Percentiles rank a stretch among this genome's conserved stretches.
Evolutionary conservation across 2,797 vertebrate genomes (phyloP).

Genomic region (Scomberomorus guttatus): DNA sequence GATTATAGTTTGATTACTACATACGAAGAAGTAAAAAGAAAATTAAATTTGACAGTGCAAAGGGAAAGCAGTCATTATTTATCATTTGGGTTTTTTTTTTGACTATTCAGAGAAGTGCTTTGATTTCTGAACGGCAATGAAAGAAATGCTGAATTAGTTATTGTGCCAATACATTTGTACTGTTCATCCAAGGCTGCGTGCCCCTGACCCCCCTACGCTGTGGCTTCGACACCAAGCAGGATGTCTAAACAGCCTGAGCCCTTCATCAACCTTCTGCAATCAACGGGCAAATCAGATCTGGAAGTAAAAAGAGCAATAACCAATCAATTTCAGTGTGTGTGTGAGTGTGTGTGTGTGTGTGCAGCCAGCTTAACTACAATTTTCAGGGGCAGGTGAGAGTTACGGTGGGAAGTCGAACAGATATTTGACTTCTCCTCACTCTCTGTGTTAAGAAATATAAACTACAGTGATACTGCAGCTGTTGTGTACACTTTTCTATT

Average conservation of each 20-base stretch:
- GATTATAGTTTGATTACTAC: slow-evolving; percentile 13
- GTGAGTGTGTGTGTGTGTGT: background rate
- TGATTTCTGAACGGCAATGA: slow-evolving; percentile 23
- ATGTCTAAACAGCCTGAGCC: slow-evolving; percentile 39
- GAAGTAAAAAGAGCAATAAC: slow-evolving; percentile 17
- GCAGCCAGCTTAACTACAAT: background rate
- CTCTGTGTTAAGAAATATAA: background rate
- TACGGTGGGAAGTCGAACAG: background rate
- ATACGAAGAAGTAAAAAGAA: slow-evolving; percentile 13
- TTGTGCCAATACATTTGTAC: slow-evolving; percentile 12
- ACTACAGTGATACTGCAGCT: too few relatives aligned
- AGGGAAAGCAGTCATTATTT: slow-evolving; percentile 6
- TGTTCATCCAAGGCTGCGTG: slow-evolving; percentile 12
- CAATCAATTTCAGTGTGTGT: slow-evolving; percentile 14
- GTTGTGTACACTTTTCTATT: background rate
- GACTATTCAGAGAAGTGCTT: slow-evolving; percentile 18
- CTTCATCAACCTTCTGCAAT: slow-evolving; percentile 62
- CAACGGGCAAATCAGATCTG: slow-evolving; percentile 42
- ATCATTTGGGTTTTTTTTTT: slow-evolving; percentile 12
- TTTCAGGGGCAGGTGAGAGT: background rate
- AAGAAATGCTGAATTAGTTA: slow-evolving; percentile 27
- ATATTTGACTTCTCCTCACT: background rate
- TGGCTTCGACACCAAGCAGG: slow-evolving; percentile 54
- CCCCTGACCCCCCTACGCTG: background rate
- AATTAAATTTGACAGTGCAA: background rate